These are phyloP conservation scores for Rhopalosiphum nymphaeae DNA, from an alignment of 2,888 invertebrate species.

Conservation along the genomic window DNA sequence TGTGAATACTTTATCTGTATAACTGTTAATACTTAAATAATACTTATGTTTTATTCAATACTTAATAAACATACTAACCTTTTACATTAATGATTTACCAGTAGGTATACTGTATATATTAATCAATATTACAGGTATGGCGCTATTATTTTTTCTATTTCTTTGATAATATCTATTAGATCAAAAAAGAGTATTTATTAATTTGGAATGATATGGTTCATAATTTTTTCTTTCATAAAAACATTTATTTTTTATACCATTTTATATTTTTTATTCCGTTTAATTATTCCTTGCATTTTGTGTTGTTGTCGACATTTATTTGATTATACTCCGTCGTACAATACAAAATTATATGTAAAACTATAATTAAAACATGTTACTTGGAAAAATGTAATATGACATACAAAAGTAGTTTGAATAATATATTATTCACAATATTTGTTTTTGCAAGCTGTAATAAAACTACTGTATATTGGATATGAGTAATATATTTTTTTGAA, in stretches of 20 bases:
- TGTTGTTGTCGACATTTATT: not conserved
- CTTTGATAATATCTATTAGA: not conserved
- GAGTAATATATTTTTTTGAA: not conserved
- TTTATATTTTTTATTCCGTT: not conserved
- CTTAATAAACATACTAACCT: not conserved
- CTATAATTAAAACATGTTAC: not conserved
- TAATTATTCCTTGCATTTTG: not conserved
- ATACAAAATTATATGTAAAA: not conserved
- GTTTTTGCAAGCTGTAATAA: not conserved
- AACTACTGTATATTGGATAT: not conserved
- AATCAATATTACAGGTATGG: not conserved
- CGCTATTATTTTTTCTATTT: not conserved
- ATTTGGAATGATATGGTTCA: not conserved
- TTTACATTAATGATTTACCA: not conserved
- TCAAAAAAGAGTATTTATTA: not conserved
- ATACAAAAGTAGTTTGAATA: too few relatives aligned
- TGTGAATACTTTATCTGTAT: not conserved
- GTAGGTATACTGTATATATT: not conserved
- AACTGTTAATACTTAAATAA: not conserved
- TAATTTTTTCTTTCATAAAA: not conserved
- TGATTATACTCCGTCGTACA: not conserved
- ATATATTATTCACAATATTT: too few relatives aligned
- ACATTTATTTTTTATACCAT: not conserved
- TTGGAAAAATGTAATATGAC: not conserved
- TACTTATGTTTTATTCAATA: too few relatives aligned